Conservation (phyloP, 2,113 vertebrate genomes). For the Gymnocephalus cernua region DNA sequence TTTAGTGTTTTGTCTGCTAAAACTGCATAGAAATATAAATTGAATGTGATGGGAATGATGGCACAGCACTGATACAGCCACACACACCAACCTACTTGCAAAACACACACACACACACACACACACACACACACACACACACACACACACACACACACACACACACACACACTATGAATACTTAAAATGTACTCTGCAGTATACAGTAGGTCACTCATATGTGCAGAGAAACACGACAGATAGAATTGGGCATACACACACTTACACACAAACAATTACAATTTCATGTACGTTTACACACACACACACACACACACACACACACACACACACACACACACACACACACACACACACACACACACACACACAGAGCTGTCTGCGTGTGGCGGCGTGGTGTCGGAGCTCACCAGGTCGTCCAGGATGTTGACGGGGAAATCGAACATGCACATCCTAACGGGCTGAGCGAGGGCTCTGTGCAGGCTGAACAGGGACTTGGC, state of each 20-base stretch:
- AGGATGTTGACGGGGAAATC: conserved; percentile 88
- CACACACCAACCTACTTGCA: not conserved
- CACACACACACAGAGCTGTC: conserved; percentile 15
- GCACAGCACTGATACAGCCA: not conserved
- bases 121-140: not conserved
- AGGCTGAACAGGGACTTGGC: conserved; percentile 88
- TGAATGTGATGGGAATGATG: not conserved
- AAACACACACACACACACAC: conserved; percentile 15
- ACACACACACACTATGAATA: not conserved
- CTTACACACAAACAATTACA: not conserved
- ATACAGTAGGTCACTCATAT: not conserved
- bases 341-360: conserved; percentile 30
- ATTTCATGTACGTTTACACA: not conserved
- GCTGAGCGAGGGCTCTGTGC: conserved; percentile 90
- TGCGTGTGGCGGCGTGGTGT: not conserved
- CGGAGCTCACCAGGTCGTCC: conserved; percentile 88
- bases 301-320: not conserved
- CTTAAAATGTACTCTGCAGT: conserved; percentile 4
- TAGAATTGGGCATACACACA: not conserved
- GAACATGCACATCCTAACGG: conserved; percentile 90
- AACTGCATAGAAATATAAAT: not conserved
- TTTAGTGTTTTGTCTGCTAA: not conserved
- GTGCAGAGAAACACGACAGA: conserved; percentile 6
- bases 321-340: conserved; percentile 40
- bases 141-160: conserved; percentile 10